Percentiles rank a stretch among this genome's conserved stretches.
phyloP scores from a whole-genome alignment of 2,888 invertebrate genomes.

The Drosophila melanosoma region DNA sequence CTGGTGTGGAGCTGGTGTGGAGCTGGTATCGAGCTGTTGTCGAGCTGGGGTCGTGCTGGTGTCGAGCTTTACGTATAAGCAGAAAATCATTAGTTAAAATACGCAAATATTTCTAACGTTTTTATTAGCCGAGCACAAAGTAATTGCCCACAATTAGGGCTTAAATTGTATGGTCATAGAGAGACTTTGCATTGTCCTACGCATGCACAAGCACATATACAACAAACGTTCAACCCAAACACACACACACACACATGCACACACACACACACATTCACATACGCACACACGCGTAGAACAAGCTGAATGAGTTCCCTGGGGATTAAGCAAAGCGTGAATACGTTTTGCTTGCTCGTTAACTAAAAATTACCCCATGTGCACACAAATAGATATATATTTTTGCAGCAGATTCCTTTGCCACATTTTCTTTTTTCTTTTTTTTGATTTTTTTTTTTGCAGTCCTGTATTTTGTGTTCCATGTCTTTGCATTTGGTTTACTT shows the following conservation, averaged over 20 bases:
- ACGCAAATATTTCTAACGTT: conserved; percentile 80
- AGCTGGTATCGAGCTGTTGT: conserved; percentile 4
- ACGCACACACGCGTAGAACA: conserved; percentile 10
- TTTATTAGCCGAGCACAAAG: conserved; percentile 77
- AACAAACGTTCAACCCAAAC: neutral
- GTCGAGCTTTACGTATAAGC: conserved; percentile 57
- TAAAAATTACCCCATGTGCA: conserved; percentile 71
- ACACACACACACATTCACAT: too few relatives aligned
- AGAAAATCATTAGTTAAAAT: conserved; percentile 82
- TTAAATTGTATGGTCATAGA: conserved; percentile 66
- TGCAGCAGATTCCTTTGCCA: conserved; percentile 14
- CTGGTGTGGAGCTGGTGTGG: conserved; percentile 19
- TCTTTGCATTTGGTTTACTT: conserved; percentile 51
- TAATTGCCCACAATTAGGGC: conserved; percentile 77
- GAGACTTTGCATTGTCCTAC: conserved; percentile 64
- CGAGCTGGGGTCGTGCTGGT: conserved; percentile 9
- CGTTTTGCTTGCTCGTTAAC: conserved; percentile 78
- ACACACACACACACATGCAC: neutral
- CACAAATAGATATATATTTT: conserved; percentile 18
- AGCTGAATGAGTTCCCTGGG: conserved; percentile 51
- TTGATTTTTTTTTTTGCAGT: conserved; percentile 5
- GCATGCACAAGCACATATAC: conserved; percentile 39
- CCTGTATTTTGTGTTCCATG: conserved; percentile 20
- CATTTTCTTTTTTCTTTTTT: neutral
- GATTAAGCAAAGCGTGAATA: conserved; percentile 73